Percentiles rank a stretch among this genome's conserved stretches.
Conservation (phyloP, 2,888 invertebrate genomes). For the Polyploca ridens region DNA sequence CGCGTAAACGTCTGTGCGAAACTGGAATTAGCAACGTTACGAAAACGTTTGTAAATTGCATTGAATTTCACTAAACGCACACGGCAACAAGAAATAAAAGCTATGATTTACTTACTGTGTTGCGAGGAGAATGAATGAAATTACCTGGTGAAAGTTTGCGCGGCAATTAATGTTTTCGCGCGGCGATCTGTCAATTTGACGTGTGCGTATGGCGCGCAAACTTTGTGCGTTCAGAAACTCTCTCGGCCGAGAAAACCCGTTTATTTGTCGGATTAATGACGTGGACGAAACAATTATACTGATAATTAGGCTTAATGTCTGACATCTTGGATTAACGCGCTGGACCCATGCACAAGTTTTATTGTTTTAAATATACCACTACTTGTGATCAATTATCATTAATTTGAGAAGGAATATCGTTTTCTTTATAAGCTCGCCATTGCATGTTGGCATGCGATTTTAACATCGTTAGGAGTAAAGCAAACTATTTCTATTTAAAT, state of each 20-base stretch:
- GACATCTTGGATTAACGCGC: not conserved
- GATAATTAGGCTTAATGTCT: conserved; percentile 54
- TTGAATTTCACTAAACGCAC: conserved; percentile 48
- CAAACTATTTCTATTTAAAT: conserved; percentile 5
- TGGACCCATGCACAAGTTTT: not conserved
- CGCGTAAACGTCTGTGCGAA: conserved; percentile 51
- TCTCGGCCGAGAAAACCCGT: conserved; percentile 24
- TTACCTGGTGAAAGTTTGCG: conserved; percentile 52
- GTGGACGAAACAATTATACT: conserved; percentile 57
- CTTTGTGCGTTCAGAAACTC: conserved; percentile 36
- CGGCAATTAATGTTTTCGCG: conserved; percentile 65
- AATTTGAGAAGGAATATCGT: conserved; percentile 1
- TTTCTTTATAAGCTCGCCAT: not conserved
- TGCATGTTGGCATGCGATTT: conserved; percentile 7
- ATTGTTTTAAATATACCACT: not conserved
- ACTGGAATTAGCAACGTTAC: conserved; percentile 60
- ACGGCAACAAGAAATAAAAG: conserved; percentile 55
- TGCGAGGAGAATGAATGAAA: conserved; percentile 47
- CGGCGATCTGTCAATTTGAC: conserved; percentile 64
- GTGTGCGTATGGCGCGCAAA: conserved; percentile 52
- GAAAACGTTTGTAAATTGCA: conserved; percentile 60
- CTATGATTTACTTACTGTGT: conserved; percentile 59
- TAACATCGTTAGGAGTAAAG: not conserved
- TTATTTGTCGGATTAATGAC: conserved; percentile 54
- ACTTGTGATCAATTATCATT: not conserved